phyloP scores from a whole-genome alignment of 1,140 invertebrate species.

The Drosophila nannoptera region DNA sequence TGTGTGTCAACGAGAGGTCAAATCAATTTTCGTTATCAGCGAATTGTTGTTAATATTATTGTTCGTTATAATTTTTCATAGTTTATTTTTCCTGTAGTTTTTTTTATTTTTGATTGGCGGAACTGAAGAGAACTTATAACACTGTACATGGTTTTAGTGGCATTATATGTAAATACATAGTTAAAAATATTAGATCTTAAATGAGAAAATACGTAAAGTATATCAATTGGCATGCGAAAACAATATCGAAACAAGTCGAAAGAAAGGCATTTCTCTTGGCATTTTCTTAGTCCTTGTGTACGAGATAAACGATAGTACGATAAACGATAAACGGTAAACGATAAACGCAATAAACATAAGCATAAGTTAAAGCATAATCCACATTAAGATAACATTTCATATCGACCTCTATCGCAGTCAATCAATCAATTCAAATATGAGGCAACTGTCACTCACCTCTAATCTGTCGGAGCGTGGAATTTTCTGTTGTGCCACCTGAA shows the following conservation, averaged over 20 bases:
- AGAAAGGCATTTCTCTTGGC: slow-evolving; percentile 29
- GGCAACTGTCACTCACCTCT: slow-evolving; percentile 86
- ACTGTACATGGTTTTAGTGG: slow-evolving; percentile 60
- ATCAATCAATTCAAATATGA: slow-evolving; percentile 23
- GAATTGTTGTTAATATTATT: slow-evolving; percentile 37
- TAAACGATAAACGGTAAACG: slow-evolving; percentile 16
- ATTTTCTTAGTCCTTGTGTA: slow-evolving; percentile 29
- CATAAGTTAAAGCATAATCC: slow-evolving; percentile 36
- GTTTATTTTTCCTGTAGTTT: not conserved
- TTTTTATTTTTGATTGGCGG: slow-evolving; percentile 36
- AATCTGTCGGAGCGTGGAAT: slow-evolving; percentile 95
- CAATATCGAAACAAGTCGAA: slow-evolving; percentile 40
- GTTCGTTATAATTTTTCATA: slow-evolving; percentile 15
- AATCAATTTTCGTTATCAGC: slow-evolving; percentile 40
- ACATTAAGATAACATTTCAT: slow-evolving; percentile 15
- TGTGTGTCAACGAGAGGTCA: slow-evolving; percentile 52
- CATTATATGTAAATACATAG: slow-evolving; percentile 47
- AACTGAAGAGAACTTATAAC: slow-evolving; percentile 70
- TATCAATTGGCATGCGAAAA: slow-evolving; percentile 48
- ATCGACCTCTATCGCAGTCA: slow-evolving; percentile 35
- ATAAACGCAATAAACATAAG: slow-evolving; percentile 42
- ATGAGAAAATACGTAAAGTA: slow-evolving; percentile 49
- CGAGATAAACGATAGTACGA: slow-evolving; percentile 30
- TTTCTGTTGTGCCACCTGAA: slow-evolving; percentile 91
- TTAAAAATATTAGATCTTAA: slow-evolving; percentile 56